A percentile compares a stretch with the other conserved stretches of the same genome.
phyloP scores from a whole-genome alignment of 2,797 vertebrate species.

The Gadopsis bispinosus region DNA sequence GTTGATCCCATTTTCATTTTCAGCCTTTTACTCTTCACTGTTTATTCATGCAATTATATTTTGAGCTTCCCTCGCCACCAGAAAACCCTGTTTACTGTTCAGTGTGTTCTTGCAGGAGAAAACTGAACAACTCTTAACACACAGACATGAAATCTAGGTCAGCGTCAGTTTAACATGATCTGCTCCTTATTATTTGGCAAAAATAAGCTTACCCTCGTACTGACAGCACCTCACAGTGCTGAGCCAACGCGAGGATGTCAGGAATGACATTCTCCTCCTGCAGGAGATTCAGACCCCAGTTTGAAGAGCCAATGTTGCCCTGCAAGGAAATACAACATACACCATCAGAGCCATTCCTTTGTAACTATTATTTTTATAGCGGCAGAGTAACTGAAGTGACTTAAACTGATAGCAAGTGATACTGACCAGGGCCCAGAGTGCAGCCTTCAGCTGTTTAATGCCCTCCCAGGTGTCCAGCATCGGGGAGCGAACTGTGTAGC shows the following conservation, averaged over 20 bases:
- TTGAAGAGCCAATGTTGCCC: conserved; percentile 98
- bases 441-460: conserved; percentile 97
- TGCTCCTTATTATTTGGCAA: not conserved
- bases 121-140: not conserved
- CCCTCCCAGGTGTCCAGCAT: conserved; percentile 99
- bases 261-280: conserved; percentile 98
- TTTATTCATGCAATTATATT: not conserved
- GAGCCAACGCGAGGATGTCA: conserved; percentile 93
- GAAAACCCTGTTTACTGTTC: not conserved
- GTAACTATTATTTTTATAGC: not conserved
- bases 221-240: conserved; percentile 96
- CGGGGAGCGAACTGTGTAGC: conserved; percentile 94
- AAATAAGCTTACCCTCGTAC: conserved; percentile 89
- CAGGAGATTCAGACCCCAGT: conserved; percentile 98
- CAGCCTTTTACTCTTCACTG: not conserved
- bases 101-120: not conserved
- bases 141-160: not conserved
- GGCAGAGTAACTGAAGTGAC: not conserved
- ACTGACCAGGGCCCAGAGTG: conserved; percentile 97
- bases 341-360: not conserved
- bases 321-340: conserved; percentile 68
- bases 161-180: not conserved
- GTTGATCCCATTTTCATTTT: not conserved
- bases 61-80: not conserved
- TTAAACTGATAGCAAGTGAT: not conserved